Percentiles rank a stretch among this genome's conserved stretches.
Conservation (phyloP, 2,888 invertebrate genomes). For the Podabrus alpinus region DNA sequence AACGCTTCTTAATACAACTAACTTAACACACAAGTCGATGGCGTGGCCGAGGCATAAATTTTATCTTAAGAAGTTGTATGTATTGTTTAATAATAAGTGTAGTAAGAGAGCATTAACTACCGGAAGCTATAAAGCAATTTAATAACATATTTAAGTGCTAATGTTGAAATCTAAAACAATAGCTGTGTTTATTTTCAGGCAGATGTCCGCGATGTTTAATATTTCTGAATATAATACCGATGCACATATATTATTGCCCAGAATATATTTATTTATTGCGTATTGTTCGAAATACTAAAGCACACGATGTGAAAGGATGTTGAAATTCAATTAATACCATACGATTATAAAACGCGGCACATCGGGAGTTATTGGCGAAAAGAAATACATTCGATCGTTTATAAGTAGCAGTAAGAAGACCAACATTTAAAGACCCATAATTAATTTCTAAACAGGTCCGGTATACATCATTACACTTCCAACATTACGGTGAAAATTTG, state of each 20-base stretch:
- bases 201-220: conserved; percentile 49
- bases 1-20: conserved; percentile 39
- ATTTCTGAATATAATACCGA: conserved; percentile 45
- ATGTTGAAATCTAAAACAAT: conserved; percentile 55
- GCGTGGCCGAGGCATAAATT: conserved; percentile 53
- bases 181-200: conserved; percentile 51
- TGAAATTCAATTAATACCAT: conserved; percentile 42
- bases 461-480: neutral
- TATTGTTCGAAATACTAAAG: conserved; percentile 48
- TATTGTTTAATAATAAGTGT: conserved; percentile 44
- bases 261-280: conserved; percentile 51
- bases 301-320: conserved; percentile 46
- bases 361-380: neutral
- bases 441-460: neutral
- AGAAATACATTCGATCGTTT: conserved; percentile 16
- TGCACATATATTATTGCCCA: conserved; percentile 41
- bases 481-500: neutral
- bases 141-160: conserved; percentile 56
- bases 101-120: conserved; percentile 41
- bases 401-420: conserved; percentile 9
- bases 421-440: neutral
- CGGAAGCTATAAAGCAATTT: conserved; percentile 57
- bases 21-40: conserved; percentile 41
- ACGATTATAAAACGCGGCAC: conserved; percentile 40
- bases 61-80: conserved; percentile 34